Percentiles rank a stretch among this genome's conserved stretches.
phyloP scores from a whole-genome alignment of 2,888 invertebrate genomes.

The Acheta domesticus region DNA sequence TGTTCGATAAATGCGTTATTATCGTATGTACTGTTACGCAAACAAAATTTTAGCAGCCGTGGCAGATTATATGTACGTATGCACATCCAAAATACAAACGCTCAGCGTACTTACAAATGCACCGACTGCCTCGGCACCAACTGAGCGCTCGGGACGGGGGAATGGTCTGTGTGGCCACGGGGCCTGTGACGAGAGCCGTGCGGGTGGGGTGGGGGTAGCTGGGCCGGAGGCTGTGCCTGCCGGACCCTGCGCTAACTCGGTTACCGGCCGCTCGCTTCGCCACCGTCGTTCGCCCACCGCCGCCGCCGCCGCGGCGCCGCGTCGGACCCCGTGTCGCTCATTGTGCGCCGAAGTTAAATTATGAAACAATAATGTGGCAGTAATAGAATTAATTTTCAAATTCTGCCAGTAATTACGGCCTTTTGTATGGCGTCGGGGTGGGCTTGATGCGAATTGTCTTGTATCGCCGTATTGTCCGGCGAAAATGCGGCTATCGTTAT shows the following conservation, averaged over 20 bases:
- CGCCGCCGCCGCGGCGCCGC: background rate
- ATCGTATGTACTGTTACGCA: too few relatives aligned
- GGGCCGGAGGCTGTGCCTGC: background rate
- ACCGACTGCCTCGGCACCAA: too few relatives aligned
- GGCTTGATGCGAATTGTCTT: conserved; percentile 9
- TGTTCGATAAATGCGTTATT: too few relatives aligned
- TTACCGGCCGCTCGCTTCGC: background rate
- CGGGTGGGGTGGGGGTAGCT: too few relatives aligned
- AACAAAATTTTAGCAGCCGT: too few relatives aligned
- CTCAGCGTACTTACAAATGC: too few relatives aligned
- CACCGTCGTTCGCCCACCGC: background rate
- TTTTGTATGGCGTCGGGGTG: background rate
- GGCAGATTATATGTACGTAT: too few relatives aligned
- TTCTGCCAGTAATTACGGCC: conserved; percentile 18
- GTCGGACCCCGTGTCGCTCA: background rate
- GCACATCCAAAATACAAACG: too few relatives aligned
- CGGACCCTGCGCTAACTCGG: background rate
- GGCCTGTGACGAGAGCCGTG: too few relatives aligned
- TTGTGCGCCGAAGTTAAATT: background rate
- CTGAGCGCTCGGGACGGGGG: too few relatives aligned
- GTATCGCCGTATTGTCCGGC: background rate
- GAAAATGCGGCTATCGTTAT: background rate
- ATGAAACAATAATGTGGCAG: conserved; percentile 18
- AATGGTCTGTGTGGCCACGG: too few relatives aligned
- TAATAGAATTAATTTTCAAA: conserved; percentile 18